Base-by-base conservation (phyloP, 2,113 vertebrate genomes). In the Stigmatopora nigra region DNA sequence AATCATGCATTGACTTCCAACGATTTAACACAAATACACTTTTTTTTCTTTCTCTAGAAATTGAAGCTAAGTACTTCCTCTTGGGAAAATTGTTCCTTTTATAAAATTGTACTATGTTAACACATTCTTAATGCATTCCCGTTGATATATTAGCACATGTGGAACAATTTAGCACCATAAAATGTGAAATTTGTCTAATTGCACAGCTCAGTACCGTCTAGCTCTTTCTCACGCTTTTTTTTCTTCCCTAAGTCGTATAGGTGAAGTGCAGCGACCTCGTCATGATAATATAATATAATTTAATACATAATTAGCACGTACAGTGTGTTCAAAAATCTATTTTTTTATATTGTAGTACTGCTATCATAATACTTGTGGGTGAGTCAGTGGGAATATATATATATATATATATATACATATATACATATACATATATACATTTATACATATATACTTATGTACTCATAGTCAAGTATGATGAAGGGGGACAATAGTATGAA, bases 401-500 rank as follows among this genome's bases (percentile, higher is more conserved):
- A 31, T 31, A 31, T 3, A 31, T 31, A 31, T 31, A 31, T 3
- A 31, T 3, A 31, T 31, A 31, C 25, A 31, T 3, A 31, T 31
- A 31, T 31, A 31, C 25, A 31, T 31, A 31, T 31, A 31, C 25
- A 31, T 3, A 31, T 31, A 31, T 31, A 31, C 25, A 31, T 31
- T 2, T 31, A 31, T 31, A 31, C 25, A 31, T 31, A 31, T 31
- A 31, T 31, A 31, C 3, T 2, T 31, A 31, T 31, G 3, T 31
- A 31, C 25, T 2, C 25, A 31, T 31, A 31, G 53, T 56, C 22
- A 56, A 56, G 13, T 56, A 61, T 82, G 80, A 86, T 83, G 79
- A 79, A 64, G 70, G 76, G 12, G 74, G 84, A 88, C 76, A 76
- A 80, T 61, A 72, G 71, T 17, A 70, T 70, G 70, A 71, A 82